These are phyloP conservation scores for Catharus minimus DNA, from an alignment of 2,113 vertebrate genomes.

Conservation along the genomic window DNA sequence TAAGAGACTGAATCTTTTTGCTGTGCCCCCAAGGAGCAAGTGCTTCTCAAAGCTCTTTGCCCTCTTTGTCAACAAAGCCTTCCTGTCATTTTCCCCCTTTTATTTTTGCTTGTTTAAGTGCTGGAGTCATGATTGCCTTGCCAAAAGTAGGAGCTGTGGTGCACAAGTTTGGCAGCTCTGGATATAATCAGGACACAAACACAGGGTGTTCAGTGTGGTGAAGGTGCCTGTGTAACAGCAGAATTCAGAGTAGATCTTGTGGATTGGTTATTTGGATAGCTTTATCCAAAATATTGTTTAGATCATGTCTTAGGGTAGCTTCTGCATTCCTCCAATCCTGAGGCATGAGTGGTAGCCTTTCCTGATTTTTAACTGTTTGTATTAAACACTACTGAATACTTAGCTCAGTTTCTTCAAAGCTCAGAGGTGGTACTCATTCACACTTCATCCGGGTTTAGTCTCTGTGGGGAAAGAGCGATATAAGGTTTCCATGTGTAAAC, in stretches of 20 bases:
- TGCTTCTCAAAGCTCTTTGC: neutral
- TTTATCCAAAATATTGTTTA: neutral
- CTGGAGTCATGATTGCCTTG: neutral
- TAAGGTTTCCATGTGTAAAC: neutral
- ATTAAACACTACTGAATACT: neutral
- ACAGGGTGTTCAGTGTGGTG: accelerated
- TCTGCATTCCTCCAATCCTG: neutral
- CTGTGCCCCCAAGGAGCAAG: neutral
- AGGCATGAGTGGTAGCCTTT: neutral
- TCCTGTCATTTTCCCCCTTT: neutral
- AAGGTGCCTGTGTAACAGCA: neutral
- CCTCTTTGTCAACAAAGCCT: neutral
- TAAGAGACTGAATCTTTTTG: neutral
- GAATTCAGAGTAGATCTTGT: neutral
- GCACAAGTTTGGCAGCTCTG: neutral
- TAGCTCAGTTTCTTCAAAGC: neutral
- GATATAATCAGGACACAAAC: neutral
- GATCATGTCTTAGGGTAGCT: neutral
- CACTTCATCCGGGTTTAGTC: neutral
- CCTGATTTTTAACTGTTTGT: neutral
- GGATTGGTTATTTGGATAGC: neutral
- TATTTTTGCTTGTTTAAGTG: neutral
- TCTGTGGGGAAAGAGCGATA: neutral
- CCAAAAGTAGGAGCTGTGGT: neutral
- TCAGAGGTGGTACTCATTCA: neutral